Percentiles rank a stretch among this genome's conserved stretches.
Conservation (phyloP, 2,113 vertebrate species). For the Arothron firmamentum region DNA sequence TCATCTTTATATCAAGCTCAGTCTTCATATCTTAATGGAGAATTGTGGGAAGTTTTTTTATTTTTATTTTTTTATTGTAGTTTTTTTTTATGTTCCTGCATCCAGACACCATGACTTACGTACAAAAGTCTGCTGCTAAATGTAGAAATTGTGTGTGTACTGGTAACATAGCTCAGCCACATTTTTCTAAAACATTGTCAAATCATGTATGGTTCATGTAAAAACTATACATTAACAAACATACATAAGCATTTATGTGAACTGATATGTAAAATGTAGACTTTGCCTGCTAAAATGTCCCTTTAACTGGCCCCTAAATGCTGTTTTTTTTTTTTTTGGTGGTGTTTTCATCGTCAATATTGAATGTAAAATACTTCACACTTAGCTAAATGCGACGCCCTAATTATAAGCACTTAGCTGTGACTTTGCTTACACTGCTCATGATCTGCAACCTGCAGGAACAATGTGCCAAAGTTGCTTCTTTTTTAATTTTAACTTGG, state of each 20-base stretch:
- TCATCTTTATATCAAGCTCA: slow-evolving; percentile 8
- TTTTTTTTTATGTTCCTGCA: slow-evolving; percentile 2
- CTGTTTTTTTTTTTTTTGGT: slow-evolving; percentile 19
- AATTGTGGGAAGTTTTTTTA: slow-evolving; percentile 27
- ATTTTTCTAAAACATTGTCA: slow-evolving; percentile 7
- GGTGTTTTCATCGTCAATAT: slow-evolving; percentile 31
- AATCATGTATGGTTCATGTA: slow-evolving; percentile 34
- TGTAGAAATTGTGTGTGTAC: slow-evolving; percentile 35
- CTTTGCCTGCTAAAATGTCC: slow-evolving; percentile 24
- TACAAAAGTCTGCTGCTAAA: slow-evolving; percentile 61
- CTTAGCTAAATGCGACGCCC: slow-evolving; percentile 6
- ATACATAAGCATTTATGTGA: slow-evolving; percentile 35
- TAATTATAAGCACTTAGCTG: slow-evolving; percentile 38
- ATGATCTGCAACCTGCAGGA: slow-evolving; percentile 26
- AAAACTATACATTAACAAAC: slow-evolving; percentile 37
- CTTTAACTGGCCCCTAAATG: slow-evolving; percentile 36
- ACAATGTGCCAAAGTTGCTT: slow-evolving; percentile 51
- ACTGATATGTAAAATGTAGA: slow-evolving; percentile 49
- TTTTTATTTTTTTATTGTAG: slow-evolving; percentile 6
- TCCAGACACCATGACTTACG: slow-evolving; percentile 25
- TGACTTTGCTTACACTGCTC: slow-evolving; percentile 30
- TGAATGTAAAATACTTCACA: slow-evolving; percentile 57
- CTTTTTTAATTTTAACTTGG: slow-evolving; percentile 8
- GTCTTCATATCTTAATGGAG: slow-evolving; percentile 30
- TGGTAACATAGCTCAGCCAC: slow-evolving; percentile 26